A percentile compares a stretch with the other conserved stretches of the same genome.
These are phyloP conservation scores for Trimorus sp. DNA, from an alignment of 2,888 invertebrate genomes.

Conservation along the genomic window DNA sequence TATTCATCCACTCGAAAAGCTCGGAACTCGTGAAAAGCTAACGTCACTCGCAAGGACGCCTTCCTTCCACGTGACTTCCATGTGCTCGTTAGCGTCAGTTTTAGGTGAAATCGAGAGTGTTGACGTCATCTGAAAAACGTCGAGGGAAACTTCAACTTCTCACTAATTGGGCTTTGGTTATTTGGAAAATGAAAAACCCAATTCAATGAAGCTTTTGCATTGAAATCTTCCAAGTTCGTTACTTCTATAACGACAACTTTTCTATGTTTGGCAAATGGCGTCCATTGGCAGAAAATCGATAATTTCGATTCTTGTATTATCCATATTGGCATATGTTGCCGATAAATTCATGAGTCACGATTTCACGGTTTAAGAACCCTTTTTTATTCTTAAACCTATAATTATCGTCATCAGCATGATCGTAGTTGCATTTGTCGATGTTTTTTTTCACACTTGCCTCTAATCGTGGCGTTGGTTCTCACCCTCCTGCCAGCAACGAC, in stretches of 20 bases:
- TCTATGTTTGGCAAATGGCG: too few species aligned
- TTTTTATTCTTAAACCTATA: conserved; percentile 22
- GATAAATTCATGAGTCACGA: too few species aligned
- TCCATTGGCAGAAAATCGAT: too few species aligned
- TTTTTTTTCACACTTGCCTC: conserved; percentile 61
- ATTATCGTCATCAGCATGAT: conserved; percentile 38
- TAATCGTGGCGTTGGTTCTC: conserved; percentile 66
- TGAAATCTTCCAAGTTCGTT: conserved; percentile 21
- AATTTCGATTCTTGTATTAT: too few species aligned
- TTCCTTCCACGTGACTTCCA: conserved; percentile 81
- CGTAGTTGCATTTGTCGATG: conserved; percentile 50
- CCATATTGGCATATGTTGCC: too few species aligned
- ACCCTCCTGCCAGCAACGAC: conserved; percentile 67
- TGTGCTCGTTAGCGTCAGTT: conserved; percentile 81
- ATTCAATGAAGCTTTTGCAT: conserved; percentile 39
- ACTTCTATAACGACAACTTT: conserved; percentile 4
- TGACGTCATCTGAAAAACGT: conserved; percentile 74
- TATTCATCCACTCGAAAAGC: conserved; percentile 65
- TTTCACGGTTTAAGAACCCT: too few species aligned
- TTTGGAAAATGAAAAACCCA: conserved; percentile 61
- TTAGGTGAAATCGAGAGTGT: conserved; percentile 79
- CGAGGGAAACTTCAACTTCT: conserved; percentile 68
- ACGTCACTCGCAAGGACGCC: conserved; percentile 69
- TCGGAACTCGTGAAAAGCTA: conserved; percentile 66
- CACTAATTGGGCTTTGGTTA: conserved; percentile 76